A percentile compares a stretch with the other conserved stretches of the same genome.
These are phyloP conservation scores for Laothoe populi DNA, from an alignment of 2,888 invertebrate genomes.

Conservation along the genomic window DNA sequence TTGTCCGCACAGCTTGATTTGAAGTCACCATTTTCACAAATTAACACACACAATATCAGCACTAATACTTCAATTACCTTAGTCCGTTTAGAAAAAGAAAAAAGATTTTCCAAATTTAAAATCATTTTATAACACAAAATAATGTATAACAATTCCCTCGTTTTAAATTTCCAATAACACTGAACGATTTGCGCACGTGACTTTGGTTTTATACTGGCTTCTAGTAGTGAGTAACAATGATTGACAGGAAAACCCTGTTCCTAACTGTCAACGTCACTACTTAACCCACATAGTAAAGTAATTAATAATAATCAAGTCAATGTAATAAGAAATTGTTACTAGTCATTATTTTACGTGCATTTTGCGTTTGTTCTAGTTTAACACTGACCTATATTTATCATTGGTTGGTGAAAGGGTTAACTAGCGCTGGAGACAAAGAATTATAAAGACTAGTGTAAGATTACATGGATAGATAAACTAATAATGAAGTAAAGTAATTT, in stretches of 20 bases:
- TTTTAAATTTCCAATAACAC: constrained; percentile 7
- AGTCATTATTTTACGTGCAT: constrained; percentile 9
- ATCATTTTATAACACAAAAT: background rate
- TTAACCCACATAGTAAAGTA: constrained; percentile 26
- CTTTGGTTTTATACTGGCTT: constrained; percentile 19
- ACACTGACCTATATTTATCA: constrained; percentile 29
- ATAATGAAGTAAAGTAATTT: too few relatives aligned
- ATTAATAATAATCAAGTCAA: constrained; percentile 28
- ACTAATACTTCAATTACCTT: background rate
- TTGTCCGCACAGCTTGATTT: constrained; percentile 51
- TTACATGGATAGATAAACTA: too few relatives aligned
- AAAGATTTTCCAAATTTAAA: background rate
- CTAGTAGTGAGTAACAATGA: constrained; percentile 34
- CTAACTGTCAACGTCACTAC: constrained; percentile 15
- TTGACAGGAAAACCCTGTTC: constrained; percentile 37
- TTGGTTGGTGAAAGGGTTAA: background rate
- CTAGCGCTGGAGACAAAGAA: background rate
- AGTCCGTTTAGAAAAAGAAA: background rate
- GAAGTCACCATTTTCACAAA: constrained; percentile 48
- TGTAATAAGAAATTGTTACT: constrained; percentile 27
- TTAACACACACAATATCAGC: background rate
- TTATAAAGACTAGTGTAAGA: background rate
- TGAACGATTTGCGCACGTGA: constrained; percentile 15
- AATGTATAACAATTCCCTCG: background rate
- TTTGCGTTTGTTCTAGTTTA: constrained; percentile 13